These are phyloP conservation scores for Lasioglossum marginatum DNA, from an alignment of 2,888 invertebrate genomes.

Conservation along the genomic window DNA sequence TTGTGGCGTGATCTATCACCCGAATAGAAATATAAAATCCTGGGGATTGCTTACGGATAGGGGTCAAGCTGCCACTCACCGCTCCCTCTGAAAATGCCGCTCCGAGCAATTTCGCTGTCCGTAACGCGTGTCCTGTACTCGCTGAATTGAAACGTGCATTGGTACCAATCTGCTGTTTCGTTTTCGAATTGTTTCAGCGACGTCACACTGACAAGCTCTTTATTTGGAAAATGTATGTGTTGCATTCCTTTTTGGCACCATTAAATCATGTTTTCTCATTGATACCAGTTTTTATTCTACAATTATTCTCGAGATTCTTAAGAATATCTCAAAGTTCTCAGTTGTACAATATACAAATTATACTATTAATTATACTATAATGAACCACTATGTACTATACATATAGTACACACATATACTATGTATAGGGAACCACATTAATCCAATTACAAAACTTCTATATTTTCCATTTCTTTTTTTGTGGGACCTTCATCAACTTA, in stretches of 20 bases:
- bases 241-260: no score
- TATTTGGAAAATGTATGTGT: not conserved
- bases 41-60: constrained; percentile 4
- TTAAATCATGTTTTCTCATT: no score
- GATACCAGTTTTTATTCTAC: no score
- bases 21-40: constrained; percentile 28
- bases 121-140: not conserved
- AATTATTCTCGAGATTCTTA: not conserved
- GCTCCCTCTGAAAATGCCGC: constrained; percentile 15
- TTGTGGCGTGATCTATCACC: constrained; percentile 15
- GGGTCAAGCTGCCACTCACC: constrained; percentile 33
- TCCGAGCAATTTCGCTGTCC: not conserved
- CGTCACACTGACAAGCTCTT: not conserved
- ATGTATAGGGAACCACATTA: no score
- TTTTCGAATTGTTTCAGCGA: not conserved
- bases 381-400: no score
- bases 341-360: not conserved
- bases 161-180: not conserved
- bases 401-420: no score
- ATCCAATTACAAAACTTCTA: no score
- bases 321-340: not conserved
- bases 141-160: not conserved
- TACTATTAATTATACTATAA: no score
- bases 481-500: no score
- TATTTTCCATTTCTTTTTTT: no score